A percentile compares a stretch with the other conserved stretches of the same genome.
These are phyloP conservation scores for Balaeniceps rex DNA, from an alignment of 2,113 vertebrate species.

Conservation along the genomic window DNA sequence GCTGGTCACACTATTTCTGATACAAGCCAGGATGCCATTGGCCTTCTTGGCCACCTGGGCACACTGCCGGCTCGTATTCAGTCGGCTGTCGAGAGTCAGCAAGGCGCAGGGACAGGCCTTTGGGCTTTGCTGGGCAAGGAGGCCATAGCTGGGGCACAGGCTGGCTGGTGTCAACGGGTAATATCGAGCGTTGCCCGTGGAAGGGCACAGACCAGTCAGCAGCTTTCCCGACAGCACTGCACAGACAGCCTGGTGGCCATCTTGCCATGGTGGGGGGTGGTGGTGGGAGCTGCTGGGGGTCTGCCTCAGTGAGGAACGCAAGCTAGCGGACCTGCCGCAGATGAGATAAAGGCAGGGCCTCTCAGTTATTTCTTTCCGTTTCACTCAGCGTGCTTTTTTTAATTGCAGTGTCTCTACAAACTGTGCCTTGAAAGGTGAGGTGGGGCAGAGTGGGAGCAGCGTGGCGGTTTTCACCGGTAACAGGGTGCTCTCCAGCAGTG, in stretches of 20 bases:
- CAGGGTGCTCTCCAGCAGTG: accelerated
- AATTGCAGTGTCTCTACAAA: not conserved
- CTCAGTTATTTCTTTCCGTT: not conserved
- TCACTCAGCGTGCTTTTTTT: not conserved
- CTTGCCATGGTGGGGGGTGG: accelerated
- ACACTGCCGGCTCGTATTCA: too few species aligned
- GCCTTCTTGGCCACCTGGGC: too few species aligned
- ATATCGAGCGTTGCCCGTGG: accelerated
- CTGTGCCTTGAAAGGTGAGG: not conserved
- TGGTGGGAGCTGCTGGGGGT: not conserved
- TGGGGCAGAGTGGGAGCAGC: not conserved
- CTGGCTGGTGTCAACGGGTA: not conserved
- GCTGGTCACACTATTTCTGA: too few species aligned
- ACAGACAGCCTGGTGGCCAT: accelerated
- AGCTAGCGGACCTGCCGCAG: accelerated
- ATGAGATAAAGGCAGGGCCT: not conserved
- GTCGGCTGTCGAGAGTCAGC: not conserved
- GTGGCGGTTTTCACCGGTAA: accelerated
- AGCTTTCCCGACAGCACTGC: accelerated
- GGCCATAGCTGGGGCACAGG: not conserved
- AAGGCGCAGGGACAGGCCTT: not conserved
- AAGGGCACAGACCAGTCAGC: not conserved
- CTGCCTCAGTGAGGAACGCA: accelerated
- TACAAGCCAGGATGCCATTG: too few species aligned
- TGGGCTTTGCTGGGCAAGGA: not conserved